Conservation (phyloP, 1,140 invertebrate genomes). For the Saccostrea echinata region DNA sequence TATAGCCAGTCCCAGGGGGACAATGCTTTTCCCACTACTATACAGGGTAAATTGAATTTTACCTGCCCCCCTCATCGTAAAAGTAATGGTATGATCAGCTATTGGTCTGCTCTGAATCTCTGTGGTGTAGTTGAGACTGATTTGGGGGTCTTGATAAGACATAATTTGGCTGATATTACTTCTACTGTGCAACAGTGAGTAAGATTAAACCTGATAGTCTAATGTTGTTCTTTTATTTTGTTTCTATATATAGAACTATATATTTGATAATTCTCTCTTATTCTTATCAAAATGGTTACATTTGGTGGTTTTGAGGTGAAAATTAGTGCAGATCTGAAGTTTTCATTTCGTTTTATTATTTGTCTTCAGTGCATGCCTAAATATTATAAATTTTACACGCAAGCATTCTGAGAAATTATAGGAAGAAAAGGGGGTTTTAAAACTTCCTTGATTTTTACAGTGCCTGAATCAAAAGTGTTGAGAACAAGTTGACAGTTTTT, state of each 20-base stretch:
- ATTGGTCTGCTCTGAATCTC: constrained; percentile 17
- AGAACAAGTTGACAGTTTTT: neutral
- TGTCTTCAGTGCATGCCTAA: too few species aligned
- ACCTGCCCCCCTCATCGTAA: constrained; percentile 22
- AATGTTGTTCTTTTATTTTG: constrained; percentile 1
- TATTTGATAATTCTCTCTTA: too few species aligned
- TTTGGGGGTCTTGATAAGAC: neutral
- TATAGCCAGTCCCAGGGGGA: neutral
- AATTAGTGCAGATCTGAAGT: too few species aligned
- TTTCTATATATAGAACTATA: neutral
- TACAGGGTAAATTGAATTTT: constrained; percentile 19
- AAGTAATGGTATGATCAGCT: constrained; percentile 7
- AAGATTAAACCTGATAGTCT: neutral
- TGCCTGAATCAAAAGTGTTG: neutral
- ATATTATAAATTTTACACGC: too few species aligned
- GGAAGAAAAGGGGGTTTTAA: too few species aligned
- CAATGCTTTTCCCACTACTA: neutral
- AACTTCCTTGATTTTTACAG: neutral
- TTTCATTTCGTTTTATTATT: too few species aligned
- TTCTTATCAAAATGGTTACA: too few species aligned
- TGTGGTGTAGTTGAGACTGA: neutral
- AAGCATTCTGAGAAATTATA: too few species aligned
- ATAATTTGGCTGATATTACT: neutral
- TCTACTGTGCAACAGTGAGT: neutral
- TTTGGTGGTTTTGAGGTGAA: too few species aligned